A percentile compares a stretch with the other conserved stretches of the same genome.
Conservation (phyloP, 2,888 invertebrate species). For the Trachelus troglodyta region DNA sequence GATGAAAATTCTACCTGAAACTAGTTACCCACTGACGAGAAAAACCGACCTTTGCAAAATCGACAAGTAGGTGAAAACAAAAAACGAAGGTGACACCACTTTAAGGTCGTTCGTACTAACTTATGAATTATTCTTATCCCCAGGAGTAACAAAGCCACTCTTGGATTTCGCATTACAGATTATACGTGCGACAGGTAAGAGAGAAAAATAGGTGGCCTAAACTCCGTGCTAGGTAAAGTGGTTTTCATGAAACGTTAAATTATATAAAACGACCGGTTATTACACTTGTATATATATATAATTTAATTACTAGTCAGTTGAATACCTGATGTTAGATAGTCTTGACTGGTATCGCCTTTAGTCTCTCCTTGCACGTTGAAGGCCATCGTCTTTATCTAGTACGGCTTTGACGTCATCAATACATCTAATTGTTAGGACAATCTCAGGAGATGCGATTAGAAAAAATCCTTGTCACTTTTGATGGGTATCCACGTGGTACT, state of each 20-base stretch:
- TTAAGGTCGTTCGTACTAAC: neutral
- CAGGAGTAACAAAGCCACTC: slow-evolving; percentile 44
- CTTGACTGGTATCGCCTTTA: neutral
- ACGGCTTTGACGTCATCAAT: neutral
- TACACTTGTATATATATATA: neutral
- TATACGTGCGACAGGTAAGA: slow-evolving; percentile 76
- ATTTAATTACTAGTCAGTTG: neutral
- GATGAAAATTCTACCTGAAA: slow-evolving; percentile 70
- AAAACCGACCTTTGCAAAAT: slow-evolving; percentile 67
- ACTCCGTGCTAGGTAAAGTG: neutral
- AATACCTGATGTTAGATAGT: neutral
- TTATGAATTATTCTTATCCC: slow-evolving; percentile 28
- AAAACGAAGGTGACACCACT: neutral
- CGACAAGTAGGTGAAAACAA: slow-evolving; percentile 54
- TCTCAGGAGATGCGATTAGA: neutral
- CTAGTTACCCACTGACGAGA: slow-evolving; percentile 74
- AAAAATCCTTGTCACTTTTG: neutral
- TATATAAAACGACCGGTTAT: neutral
- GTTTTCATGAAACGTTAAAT: neutral
- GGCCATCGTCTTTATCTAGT: neutral
- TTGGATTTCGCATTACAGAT: slow-evolving; percentile 46
- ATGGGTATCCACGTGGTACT: slow-evolving; percentile 1
- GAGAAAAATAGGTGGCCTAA: neutral
- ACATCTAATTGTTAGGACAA: neutral
- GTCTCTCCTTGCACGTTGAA: neutral